These are phyloP conservation scores for Lacerta viridis DNA, from an alignment of 2,797 vertebrate genomes.

Conservation along the genomic window DNA sequence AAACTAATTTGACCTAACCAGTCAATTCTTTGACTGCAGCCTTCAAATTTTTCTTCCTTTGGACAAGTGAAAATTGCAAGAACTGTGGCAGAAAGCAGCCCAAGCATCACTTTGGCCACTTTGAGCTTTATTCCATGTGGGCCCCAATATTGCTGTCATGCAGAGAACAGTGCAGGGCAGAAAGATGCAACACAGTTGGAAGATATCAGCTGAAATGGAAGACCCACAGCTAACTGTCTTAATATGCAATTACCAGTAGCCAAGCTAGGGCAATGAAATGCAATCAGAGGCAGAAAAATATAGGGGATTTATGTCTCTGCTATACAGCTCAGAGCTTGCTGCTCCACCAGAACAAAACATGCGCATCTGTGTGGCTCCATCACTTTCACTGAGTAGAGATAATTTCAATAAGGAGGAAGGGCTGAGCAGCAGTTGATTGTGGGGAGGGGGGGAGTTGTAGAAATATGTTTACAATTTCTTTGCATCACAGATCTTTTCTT, in stretches of 20 bases:
- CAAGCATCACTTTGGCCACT: neutral
- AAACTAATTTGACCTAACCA: neutral
- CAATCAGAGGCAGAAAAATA: neutral
- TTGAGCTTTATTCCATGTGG: neutral
- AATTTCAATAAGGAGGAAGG: neutral
- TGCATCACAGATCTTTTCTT: neutral
- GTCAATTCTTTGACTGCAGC: neutral
- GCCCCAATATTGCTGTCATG: neutral
- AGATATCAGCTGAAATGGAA: constrained; percentile 5
- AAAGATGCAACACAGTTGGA: neutral
- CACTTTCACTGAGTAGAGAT: neutral
- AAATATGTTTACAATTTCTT: neutral
- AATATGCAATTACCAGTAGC: neutral
- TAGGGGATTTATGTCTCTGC: neutral
- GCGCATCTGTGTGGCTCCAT: neutral
- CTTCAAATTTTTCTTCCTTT: neutral
- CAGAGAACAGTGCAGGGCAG: neutral
- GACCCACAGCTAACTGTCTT: neutral
- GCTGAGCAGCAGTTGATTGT: neutral
- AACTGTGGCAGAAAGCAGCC: neutral
- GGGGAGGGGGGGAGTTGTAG: neutral
- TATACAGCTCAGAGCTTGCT: neutral
- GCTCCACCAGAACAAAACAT: neutral
- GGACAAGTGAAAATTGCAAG: neutral
- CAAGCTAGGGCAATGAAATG: neutral